Evolutionary conservation across 2,797 vertebrate genomes (phyloP).

Genomic region (Hapalemur alaotrensis): DNA sequence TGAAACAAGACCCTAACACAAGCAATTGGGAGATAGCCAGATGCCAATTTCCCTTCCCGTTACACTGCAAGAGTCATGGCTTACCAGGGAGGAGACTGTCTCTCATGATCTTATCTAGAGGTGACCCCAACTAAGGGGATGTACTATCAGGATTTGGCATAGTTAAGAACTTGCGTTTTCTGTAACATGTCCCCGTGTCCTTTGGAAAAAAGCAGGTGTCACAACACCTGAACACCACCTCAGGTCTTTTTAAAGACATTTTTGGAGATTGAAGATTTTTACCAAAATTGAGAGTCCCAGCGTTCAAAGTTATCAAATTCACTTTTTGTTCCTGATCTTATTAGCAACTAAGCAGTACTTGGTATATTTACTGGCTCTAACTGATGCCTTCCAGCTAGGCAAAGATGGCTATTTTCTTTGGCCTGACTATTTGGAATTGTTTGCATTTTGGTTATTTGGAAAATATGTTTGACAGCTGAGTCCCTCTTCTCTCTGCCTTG

Average conservation of each 20-base stretch:
- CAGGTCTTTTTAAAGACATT: neutral
- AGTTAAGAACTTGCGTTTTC: neutral
- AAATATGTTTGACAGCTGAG: constrained; percentile 46
- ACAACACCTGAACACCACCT: neutral
- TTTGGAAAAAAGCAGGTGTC: neutral
- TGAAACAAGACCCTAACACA: neutral
- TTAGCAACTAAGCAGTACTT: constrained; percentile 23
- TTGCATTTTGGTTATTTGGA: constrained; percentile 40
- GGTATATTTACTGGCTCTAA: constrained; percentile 30
- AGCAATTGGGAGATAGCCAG: neutral
- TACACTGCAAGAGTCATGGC: neutral
- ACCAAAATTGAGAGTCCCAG: neutral
- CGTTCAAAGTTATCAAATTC: constrained; percentile 40
- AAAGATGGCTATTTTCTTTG: constrained; percentile 51
- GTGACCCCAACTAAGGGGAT: neutral
- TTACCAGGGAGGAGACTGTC: neutral
- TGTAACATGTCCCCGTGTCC: neutral
- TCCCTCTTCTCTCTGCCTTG: constrained; percentile 3
- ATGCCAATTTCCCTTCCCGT: neutral
- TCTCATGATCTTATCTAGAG: neutral
- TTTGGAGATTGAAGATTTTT: neutral
- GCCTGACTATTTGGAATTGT: constrained; percentile 40
- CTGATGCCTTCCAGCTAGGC: constrained; percentile 8
- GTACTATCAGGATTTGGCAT: neutral
- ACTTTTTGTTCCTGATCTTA: neutral